phyloP scores from a whole-genome alignment of 2,797 vertebrate genomes.

The Myoxocephalus aenaeus region DNA sequence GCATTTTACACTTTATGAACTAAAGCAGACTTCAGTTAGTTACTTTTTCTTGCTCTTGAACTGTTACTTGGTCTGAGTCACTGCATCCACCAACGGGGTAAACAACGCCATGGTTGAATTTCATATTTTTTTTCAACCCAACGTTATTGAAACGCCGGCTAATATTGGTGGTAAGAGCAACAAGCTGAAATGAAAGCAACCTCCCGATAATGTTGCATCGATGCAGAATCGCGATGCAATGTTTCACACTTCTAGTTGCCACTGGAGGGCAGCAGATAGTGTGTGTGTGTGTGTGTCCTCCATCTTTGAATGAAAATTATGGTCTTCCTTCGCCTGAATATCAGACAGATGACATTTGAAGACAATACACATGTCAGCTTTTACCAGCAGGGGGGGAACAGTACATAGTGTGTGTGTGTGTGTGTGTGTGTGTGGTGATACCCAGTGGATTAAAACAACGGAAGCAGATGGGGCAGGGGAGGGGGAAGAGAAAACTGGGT shows the following conservation, averaged over 20 bases:
- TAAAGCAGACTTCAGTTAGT: too few species aligned
- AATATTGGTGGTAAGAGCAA: too few species aligned
- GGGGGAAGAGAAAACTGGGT: constrained; percentile 74
- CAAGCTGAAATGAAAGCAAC: neutral
- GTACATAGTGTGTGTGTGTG: too few species aligned
- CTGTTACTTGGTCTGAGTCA: too few species aligned
- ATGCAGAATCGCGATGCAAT: neutral
- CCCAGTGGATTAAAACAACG: constrained; percentile 77
- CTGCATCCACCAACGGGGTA: too few species aligned
- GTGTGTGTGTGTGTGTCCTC: neutral
- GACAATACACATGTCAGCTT: neutral
- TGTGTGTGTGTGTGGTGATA: constrained; percentile 25
- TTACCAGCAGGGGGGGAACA: neutral
- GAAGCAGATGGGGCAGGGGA: constrained; percentile 77
- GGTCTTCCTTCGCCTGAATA: neutral
- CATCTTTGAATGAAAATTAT: neutral
- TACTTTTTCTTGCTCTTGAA: too few species aligned
- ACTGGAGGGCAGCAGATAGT: constrained; percentile 61
- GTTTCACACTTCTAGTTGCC: constrained; percentile 13
- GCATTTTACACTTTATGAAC: too few species aligned
- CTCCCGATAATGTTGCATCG: neutral
- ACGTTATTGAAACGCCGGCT: too few species aligned
- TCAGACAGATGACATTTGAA: constrained; percentile 21
- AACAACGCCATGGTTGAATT: too few species aligned
- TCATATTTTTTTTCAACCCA: too few species aligned